Evolutionary conservation across 2,113 vertebrate genomes (phyloP).

Genomic region (Apeltes quadracus): DNA sequence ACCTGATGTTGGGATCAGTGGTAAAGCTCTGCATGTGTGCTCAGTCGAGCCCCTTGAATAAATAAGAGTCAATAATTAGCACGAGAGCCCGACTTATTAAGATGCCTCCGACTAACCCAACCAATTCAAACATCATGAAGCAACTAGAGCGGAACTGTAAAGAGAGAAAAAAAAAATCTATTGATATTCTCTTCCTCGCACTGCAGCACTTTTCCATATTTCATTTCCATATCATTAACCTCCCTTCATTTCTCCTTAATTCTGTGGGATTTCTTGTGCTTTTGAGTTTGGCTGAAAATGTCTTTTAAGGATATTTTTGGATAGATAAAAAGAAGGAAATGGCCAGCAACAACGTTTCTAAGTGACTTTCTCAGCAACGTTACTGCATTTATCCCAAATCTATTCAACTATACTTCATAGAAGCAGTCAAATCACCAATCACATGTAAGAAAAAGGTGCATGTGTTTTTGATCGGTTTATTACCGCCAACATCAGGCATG

Average conservation of each 20-base stretch:
- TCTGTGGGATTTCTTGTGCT: slow-evolving; percentile 53
- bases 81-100: slow-evolving; percentile 50
- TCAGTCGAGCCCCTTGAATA: slow-evolving; percentile 58
- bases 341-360: no score
- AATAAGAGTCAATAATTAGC: slow-evolving; percentile 61
- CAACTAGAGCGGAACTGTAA: slow-evolving; percentile 49
- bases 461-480: slow-evolving; percentile 10
- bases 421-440: slow-evolving; percentile 31
- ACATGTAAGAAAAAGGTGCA: slow-evolving; percentile 19
- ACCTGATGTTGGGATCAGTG: slow-evolving; percentile 36
- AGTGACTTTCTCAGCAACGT: slow-evolving; percentile 20
- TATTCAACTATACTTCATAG: slow-evolving; percentile 50
- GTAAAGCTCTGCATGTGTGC: slow-evolving; percentile 56
- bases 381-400: slow-evolving; percentile 40
- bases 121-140: slow-evolving; percentile 45
- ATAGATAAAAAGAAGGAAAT: slow-evolving; percentile 26
- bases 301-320: slow-evolving; percentile 32
- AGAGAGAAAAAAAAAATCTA: slow-evolving; percentile 34
- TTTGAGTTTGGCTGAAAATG: slow-evolving; percentile 56
- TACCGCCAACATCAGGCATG: slow-evolving; percentile 15
- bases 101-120: slow-evolving; percentile 28
- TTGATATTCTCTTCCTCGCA: slow-evolving; percentile 69
- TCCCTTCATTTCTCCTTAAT: slow-evolving; percentile 69
- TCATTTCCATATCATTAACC: slow-evolving; percentile 78
- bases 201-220: slow-evolving; percentile 71